Evolutionary conservation across 2,797 vertebrate species (phyloP).

Genomic region (Acanthornis magna): DNA sequence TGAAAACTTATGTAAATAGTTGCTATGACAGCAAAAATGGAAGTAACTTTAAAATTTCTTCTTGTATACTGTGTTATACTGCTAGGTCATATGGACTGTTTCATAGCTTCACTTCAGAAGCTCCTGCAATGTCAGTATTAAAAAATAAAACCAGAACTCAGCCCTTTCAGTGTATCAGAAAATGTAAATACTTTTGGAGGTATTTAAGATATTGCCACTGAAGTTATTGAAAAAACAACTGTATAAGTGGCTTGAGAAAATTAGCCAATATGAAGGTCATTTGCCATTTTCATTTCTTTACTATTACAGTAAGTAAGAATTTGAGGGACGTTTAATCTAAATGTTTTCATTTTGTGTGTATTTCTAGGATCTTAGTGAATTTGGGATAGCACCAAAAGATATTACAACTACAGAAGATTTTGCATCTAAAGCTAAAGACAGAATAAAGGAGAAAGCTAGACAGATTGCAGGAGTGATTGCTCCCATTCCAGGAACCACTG

Average conservation of each 20-base stretch:
- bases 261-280: neutral
- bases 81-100: neutral
- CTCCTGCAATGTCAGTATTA: neutral
- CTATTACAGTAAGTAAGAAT: neutral
- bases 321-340: neutral
- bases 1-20: neutral
- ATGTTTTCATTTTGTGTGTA: neutral
- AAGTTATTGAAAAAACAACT: neutral
- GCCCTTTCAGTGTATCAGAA: neutral
- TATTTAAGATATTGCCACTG: neutral
- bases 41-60: neutral
- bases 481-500: conserved; percentile 87
- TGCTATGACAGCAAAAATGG: neutral
- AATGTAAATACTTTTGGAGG: neutral
- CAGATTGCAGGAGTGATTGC: conserved; percentile 80
- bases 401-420: conserved; percentile 91
- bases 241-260: neutral
- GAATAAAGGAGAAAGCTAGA: conserved; percentile 82
- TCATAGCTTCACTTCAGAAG: neutral
- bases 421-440: conserved; percentile 82
- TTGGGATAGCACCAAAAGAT: conserved; percentile 90
- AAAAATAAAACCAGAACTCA: neutral
- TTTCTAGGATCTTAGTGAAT: conserved; percentile 89
- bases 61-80: neutral
- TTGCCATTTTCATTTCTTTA: neutral